Base-by-base conservation (phyloP, 2,113 vertebrate species). In the Triplophysa dalaica region DNA sequence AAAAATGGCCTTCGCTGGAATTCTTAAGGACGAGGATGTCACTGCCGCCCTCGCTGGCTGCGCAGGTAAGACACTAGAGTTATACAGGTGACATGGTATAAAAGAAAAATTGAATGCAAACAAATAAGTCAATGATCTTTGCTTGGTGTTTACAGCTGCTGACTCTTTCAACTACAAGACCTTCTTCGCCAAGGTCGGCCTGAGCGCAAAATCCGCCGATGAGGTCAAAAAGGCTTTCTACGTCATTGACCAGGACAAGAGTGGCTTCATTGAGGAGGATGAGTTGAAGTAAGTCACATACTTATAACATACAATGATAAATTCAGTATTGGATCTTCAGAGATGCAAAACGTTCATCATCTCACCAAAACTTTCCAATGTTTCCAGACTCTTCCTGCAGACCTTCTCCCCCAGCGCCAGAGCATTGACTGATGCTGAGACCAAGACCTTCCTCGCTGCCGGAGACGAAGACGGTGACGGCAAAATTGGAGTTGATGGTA, bases 191-290 rank as follows among this genome's bases (percentile, higher is more conserved):
- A 89, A 14, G 76, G 86, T 88, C 52, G 91, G 91, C 45, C 88
- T 92, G 88, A 58, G 83, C 75, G 86, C 61, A 77, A 94, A 92
- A 86, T 86, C 87, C 11, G 24, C 82, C 16, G 91, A 91, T 2
- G 85, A 90, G 14, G 82, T 91, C 84, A 92, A 89, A 87, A 88
- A 84, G 85, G 87, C 92, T 38, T 93, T 93, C 86, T 87, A 74
- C 64, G 91, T 92, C 67, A 89, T 94, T 65, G 93, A 93, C 85
- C 90, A 88, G 85, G 92, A 93, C 87, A 89, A 89, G 86, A 92
- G 90, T 19, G 89, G 91, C 72, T 93, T 87, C 86, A 90, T 90
- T 5, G 92, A 94, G 85, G 92, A 94, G 81, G 93, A 92, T 0
- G 91, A 94, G 78, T 88, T 92, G 77, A 86, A 91, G 92, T 92